phyloP scores from a whole-genome alignment of 2,888 invertebrate species.

The Agriopis marginaria region DNA sequence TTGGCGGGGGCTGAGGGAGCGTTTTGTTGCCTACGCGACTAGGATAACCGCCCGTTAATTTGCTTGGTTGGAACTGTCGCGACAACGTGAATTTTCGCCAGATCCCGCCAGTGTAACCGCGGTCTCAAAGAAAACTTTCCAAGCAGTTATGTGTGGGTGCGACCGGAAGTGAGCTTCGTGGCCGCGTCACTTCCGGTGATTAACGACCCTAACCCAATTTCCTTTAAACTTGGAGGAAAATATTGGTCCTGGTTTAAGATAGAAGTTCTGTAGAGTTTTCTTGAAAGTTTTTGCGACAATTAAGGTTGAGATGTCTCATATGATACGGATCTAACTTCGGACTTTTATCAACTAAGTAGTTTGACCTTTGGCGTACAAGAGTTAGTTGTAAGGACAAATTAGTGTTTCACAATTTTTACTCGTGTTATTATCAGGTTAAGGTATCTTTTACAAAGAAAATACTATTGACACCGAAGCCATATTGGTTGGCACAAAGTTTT shows the following conservation, averaged over 20 bases:
- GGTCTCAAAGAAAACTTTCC: constrained; percentile 22
- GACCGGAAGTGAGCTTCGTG: constrained; percentile 60
- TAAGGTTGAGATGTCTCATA: constrained; percentile 1
- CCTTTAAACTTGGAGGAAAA: constrained; percentile 72
- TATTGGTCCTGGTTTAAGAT: constrained; percentile 54
- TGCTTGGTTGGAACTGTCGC: no score
- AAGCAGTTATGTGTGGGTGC: constrained; percentile 22
- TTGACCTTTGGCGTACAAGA: not conserved
- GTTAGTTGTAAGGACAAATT: not conserved
- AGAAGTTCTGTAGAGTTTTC: constrained; percentile 13
- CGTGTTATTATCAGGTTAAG: no score
- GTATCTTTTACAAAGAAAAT: no score
- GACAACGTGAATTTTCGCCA: not conserved
- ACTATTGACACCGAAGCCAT: no score
- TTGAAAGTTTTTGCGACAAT: constrained; percentile 21
- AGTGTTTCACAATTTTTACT: not conserved
- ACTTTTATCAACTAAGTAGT: not conserved
- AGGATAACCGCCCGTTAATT: no score
- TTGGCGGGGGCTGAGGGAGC: no score
- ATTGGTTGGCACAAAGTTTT: no score
- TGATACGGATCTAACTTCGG: not conserved
- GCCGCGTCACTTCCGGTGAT: constrained; percentile 73
- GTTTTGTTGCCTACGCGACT: no score
- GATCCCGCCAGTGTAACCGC: not conserved
- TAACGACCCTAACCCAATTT: constrained; percentile 76